These are phyloP conservation scores for Thalassophryne amazonica DNA, from an alignment of 2,797 vertebrate genomes.

Conservation along the genomic window DNA sequence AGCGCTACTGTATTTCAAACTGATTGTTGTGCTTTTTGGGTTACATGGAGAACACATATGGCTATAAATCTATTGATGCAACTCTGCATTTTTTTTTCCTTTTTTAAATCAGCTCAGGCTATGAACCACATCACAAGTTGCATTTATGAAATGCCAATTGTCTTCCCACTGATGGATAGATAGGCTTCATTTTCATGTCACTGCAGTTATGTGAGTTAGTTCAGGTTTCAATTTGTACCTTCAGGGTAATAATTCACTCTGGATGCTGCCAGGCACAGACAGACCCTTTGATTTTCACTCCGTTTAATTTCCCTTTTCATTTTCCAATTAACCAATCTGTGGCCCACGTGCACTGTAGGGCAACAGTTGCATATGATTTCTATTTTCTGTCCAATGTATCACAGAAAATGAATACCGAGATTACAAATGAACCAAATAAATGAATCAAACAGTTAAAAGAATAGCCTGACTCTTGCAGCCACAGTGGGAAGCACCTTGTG, in stretches of 20 bases:
- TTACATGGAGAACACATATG: too few relatives aligned
- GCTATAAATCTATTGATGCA: slow-evolving; percentile 26
- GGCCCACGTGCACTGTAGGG: slow-evolving; percentile 31
- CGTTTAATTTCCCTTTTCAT: slow-evolving; percentile 45
- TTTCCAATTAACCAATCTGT: slow-evolving; percentile 44
- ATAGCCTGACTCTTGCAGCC: background rate
- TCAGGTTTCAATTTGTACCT: slow-evolving; percentile 15
- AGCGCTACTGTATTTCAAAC: too few relatives aligned
- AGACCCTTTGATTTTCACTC: slow-evolving; percentile 50
- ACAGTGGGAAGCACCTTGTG: background rate
- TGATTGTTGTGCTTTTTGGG: slow-evolving; percentile 2
- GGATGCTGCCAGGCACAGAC: slow-evolving; percentile 40
- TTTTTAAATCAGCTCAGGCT: slow-evolving; percentile 38
- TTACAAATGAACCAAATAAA: slow-evolving; percentile 6
- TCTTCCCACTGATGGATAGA: slow-evolving; percentile 44
- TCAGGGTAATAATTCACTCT: slow-evolving; percentile 51
- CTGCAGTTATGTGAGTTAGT: background rate
- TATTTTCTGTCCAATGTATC: slow-evolving; percentile 29
- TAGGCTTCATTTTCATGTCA: slow-evolving; percentile 26
- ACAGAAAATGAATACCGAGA: slow-evolving; percentile 19
- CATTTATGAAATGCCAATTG: slow-evolving; percentile 49
- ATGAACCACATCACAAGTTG: slow-evolving; percentile 28
- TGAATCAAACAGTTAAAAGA: slow-evolving; percentile 1
- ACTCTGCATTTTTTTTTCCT: slow-evolving; percentile 18
- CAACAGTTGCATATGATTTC: slow-evolving; percentile 34